These are phyloP conservation scores for Drosophila hawaiiensis DNA, from an alignment of 2,888 invertebrate genomes.

Conservation along the genomic window DNA sequence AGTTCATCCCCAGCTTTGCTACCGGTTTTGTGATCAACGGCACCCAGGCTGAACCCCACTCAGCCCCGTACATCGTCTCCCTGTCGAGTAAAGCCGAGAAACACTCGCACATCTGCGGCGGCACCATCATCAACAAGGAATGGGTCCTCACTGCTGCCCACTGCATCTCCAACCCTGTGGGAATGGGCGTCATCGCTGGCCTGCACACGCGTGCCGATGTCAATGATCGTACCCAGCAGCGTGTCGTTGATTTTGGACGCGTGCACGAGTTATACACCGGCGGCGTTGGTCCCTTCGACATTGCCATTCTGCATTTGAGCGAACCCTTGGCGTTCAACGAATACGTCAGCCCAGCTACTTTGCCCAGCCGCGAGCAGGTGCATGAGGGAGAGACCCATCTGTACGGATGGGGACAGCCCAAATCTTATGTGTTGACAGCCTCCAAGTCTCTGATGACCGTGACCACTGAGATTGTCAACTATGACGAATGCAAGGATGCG, in stretches of 20 bases:
- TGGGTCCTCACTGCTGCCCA: conserved; percentile 85
- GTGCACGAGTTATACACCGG: conserved; percentile 82
- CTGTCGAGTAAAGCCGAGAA: conserved; percentile 65
- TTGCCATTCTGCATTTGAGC: conserved; percentile 86
- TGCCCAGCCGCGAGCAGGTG: conserved; percentile 80
- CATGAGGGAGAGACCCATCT: conserved; percentile 81
- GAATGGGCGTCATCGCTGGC: conserved; percentile 84
- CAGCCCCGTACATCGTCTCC: conserved; percentile 86
- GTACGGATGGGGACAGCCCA: conserved; percentile 86
- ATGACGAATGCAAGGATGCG: conserved; percentile 57
- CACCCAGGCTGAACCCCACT: conserved; percentile 82
- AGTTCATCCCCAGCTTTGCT: conserved; percentile 75
- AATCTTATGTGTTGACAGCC: conserved; percentile 50
- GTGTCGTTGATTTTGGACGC: conserved; percentile 73
- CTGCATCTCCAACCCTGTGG: conserved; percentile 74
- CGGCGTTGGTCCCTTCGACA: conserved; percentile 86
- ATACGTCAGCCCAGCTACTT: conserved; percentile 81
- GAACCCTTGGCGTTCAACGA: conserved; percentile 77
- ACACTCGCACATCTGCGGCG: conserved; percentile 85
- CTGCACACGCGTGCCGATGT: conserved; percentile 80
- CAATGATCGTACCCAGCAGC: conserved; percentile 72
- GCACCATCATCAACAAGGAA: conserved; percentile 83
- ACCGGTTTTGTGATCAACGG: conserved; percentile 83
- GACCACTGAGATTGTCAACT: conserved; percentile 75
- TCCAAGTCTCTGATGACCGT: conserved; percentile 80